A percentile compares a stretch with the other conserved stretches of the same genome.
phyloP scores from a whole-genome alignment of 2,797 vertebrate genomes.

The Clarias laeviceps region DNA sequence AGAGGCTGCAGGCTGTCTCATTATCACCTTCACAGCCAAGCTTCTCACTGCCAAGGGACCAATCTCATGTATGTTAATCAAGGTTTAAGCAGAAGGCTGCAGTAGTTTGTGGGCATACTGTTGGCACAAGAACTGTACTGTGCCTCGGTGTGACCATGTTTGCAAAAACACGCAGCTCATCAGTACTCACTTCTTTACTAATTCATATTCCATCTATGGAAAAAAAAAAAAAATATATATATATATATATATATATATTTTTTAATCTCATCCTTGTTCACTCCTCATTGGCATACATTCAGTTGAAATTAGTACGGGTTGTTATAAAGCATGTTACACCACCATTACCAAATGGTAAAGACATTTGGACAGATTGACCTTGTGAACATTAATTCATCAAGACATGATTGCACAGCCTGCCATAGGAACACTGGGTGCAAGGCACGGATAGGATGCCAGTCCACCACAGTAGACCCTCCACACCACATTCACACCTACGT shows the following conservation, averaged over 20 bases:
- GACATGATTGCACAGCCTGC: neutral
- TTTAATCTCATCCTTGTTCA: neutral
- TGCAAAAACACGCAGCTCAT: conserved; percentile 11
- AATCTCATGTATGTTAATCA: conserved; percentile 46
- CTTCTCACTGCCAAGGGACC: conserved; percentile 45
- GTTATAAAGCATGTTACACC: neutral
- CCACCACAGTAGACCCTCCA: neutral
- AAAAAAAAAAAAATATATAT: neutral
- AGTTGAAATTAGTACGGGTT: neutral
- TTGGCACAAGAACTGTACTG: conserved; percentile 22
- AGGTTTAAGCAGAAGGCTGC: conserved; percentile 44
- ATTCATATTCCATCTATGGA: neutral
- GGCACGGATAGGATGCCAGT: neutral
- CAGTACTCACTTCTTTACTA: neutral
- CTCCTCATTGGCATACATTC: neutral
- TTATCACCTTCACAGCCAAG: conserved; percentile 50
- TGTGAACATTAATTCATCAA: neutral
- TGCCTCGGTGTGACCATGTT: neutral
- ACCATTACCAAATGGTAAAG: neutral
- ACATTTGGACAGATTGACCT: neutral
- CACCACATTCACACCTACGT: neutral
- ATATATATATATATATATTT: neutral
- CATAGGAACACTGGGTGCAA: neutral
- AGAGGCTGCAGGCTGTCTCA: conserved; percentile 41
- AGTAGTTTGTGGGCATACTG: conserved; percentile 30